These are phyloP conservation scores for Neomonachus schauinslandi DNA, from an alignment of 2,113 vertebrate species.

Conservation along the genomic window DNA sequence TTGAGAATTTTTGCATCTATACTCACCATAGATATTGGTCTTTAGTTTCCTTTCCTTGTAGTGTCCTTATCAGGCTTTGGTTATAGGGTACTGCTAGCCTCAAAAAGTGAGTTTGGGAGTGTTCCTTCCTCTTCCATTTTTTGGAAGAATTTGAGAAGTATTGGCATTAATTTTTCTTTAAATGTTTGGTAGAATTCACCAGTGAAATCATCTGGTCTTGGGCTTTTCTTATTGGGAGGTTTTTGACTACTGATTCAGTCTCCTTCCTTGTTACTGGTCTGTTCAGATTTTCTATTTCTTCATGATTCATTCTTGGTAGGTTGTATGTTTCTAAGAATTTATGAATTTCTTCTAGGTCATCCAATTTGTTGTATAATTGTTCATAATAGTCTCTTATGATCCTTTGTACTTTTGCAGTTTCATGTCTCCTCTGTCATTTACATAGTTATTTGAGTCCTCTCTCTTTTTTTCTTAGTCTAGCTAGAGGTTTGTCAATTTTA, in stretches of 20 bases:
- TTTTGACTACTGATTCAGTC: neutral
- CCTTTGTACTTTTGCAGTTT: neutral
- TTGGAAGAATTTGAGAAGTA: neutral
- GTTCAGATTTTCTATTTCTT: neutral
- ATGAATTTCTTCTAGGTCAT: neutral
- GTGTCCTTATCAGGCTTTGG: neutral
- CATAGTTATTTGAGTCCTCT: neutral
- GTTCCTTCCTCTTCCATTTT: neutral
- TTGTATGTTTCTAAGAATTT: neutral
- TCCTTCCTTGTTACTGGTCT: neutral
- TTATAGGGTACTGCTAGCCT: neutral
- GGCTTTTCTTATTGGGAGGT: neutral
- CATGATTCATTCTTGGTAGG: neutral
- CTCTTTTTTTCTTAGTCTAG: neutral
- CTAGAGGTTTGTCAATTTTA: neutral
- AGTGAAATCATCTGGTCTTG: neutral
- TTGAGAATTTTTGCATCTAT: neutral
- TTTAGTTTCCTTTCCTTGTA: neutral
- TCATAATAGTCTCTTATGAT: neutral
- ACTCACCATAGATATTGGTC: neutral
- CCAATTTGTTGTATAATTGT: neutral
- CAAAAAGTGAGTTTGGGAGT: neutral
- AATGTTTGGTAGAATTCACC: neutral
- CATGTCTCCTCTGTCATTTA: neutral
- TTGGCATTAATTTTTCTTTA: neutral